phyloP scores from a whole-genome alignment of 2,888 invertebrate species.

The Lordiphosa fenestrarum region DNA sequence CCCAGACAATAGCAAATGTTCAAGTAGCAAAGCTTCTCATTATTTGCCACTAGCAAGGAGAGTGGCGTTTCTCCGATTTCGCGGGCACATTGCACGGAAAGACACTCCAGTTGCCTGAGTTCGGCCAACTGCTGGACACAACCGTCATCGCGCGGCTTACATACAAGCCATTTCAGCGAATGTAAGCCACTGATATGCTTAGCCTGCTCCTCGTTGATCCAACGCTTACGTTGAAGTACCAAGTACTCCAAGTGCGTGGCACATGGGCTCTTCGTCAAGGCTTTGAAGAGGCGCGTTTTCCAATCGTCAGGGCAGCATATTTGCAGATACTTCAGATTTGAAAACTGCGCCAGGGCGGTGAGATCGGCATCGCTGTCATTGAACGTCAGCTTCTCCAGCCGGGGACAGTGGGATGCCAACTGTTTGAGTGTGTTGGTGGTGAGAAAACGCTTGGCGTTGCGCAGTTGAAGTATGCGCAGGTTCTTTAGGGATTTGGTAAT shows the following conservation, averaged over 20 bases:
- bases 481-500: slow-evolving; percentile 43
- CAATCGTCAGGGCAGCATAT: slow-evolving; percentile 50
- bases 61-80: slow-evolving; percentile 52
- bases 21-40: slow-evolving; percentile 48
- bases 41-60: slow-evolving; percentile 40
- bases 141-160: slow-evolving; percentile 52
- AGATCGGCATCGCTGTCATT: slow-evolving; percentile 59
- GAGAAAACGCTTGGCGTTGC: slow-evolving; percentile 52
- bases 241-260: slow-evolving; percentile 42
- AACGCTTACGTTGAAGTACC: slow-evolving; percentile 56
- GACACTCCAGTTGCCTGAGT: slow-evolving; percentile 46
- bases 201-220: slow-evolving; percentile 58
- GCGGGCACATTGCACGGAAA: slow-evolving; percentile 53
- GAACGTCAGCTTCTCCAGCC: slow-evolving; percentile 51
- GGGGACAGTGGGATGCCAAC: slow-evolving; percentile 38
- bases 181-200: slow-evolving; percentile 42
- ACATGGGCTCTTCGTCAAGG: slow-evolving; percentile 27
- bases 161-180: slow-evolving; percentile 49
- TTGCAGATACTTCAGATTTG: slow-evolving; percentile 48
- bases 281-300: slow-evolving; percentile 48
- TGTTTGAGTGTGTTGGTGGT: slow-evolving; percentile 45
- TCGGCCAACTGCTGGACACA: slow-evolving; percentile 43
- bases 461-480: slow-evolving; percentile 45
- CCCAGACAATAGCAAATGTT: slow-evolving; percentile 59
- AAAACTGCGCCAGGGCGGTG: slow-evolving; percentile 37